These are phyloP conservation scores for Enteromius thamalakanensis DNA, from an alignment of 2,797 vertebrate genomes.

Conservation along the genomic window DNA sequence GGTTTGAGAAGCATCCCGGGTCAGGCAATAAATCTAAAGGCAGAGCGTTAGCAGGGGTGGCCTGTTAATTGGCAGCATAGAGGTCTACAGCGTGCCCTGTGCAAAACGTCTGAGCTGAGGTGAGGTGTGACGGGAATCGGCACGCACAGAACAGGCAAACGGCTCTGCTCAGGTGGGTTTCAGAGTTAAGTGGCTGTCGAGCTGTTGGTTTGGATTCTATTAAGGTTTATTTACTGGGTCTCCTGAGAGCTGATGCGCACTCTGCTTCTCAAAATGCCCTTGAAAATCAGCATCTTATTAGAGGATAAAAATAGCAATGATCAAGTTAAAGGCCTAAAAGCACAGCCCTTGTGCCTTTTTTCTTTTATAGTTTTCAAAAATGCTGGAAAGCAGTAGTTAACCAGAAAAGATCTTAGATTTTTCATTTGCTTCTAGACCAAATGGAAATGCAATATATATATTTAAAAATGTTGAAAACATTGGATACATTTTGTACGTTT, in stretches of 20 bases:
- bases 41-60: conserved; percentile 68
- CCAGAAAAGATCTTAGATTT: not conserved
- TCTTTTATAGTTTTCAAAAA: not conserved
- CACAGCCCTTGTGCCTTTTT: not conserved
- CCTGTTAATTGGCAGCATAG: conserved; percentile 73
- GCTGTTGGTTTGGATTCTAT: conserved; percentile 44
- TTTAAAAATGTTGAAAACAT: no score
- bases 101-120: conserved; percentile 28
- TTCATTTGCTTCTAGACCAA: not conserved
- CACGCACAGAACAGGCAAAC: conserved; percentile 7
- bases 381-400: not conserved
- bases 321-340: conserved; percentile 7
- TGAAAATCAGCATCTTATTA: conserved; percentile 33
- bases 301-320: not conserved
- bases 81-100: conserved; percentile 27
- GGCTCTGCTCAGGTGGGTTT: conserved; percentile 51
- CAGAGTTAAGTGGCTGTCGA: conserved; percentile 37
- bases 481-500: not conserved
- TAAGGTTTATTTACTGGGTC: conserved; percentile 40
- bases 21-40: conserved; percentile 78
- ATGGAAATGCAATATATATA: not conserved
- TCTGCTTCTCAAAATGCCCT: conserved; percentile 15
- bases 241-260: conserved; percentile 26
- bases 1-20: conserved; percentile 68
- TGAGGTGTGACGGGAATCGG: conserved; percentile 36